A percentile compares a stretch with the other conserved stretches of the same genome.
Conservation (phyloP, 1,140 invertebrate species). For the Akabosia matsudoensis region DNA sequence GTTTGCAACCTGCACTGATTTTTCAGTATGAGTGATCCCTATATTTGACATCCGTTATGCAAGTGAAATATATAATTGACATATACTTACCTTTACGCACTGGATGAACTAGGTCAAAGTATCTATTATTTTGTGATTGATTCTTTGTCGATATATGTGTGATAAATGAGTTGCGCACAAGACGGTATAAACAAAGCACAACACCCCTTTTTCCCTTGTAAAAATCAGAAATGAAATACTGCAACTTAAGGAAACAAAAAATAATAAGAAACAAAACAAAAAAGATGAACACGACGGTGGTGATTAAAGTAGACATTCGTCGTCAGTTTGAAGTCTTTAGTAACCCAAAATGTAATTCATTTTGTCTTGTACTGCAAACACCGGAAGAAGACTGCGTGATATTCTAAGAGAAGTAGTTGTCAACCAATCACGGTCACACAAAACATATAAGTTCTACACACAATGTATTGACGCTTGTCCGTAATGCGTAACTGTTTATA, state of each 20-base stretch:
- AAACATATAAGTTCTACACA: too few species aligned
- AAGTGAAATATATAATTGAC: neutral
- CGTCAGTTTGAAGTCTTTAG: conserved; percentile 15
- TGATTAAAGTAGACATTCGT: conserved; percentile 33
- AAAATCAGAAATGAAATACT: neutral
- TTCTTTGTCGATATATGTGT: neutral
- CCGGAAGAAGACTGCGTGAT: too few species aligned
- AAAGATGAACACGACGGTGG: conserved; percentile 34
- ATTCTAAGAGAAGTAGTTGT: too few species aligned
- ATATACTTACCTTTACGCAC: neutral
- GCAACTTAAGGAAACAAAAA: conserved; percentile 16
- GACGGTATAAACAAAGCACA: too few species aligned
- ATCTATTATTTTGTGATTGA: neutral
- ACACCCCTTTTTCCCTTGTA: neutral
- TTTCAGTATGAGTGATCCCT: too few species aligned
- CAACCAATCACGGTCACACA: too few species aligned
- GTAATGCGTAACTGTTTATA: too few species aligned
- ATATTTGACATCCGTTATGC: neutral
- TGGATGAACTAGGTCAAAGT: neutral
- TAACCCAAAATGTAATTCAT: neutral
- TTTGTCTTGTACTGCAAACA: neutral
- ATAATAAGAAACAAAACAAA: conserved; percentile 29
- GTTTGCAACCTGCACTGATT: too few species aligned
- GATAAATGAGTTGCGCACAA: neutral
- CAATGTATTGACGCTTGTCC: too few species aligned